Percentiles rank a stretch among this genome's conserved stretches.
phyloP scores from a whole-genome alignment of 2,797 vertebrate species.

The Cyprinella venusta region DNA sequence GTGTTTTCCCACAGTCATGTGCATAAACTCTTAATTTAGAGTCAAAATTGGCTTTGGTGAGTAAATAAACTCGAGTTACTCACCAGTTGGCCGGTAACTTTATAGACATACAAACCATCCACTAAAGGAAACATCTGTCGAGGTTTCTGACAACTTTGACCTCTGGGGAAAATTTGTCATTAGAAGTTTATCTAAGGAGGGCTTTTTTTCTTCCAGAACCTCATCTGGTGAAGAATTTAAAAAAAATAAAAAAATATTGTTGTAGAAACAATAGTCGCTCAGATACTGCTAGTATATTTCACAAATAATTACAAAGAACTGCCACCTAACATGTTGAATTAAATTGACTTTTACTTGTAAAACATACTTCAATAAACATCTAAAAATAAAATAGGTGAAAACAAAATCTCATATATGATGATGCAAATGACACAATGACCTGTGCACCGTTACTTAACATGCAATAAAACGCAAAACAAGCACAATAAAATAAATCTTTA shows the following conservation, averaged over 20 bases:
- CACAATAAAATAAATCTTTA: background rate
- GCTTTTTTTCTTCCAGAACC: background rate
- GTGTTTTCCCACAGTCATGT: background rate
- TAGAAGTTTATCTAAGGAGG: background rate
- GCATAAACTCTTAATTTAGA: background rate
- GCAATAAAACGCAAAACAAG: background rate
- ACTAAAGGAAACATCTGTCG: slow-evolving; percentile 3
- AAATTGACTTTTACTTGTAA: background rate
- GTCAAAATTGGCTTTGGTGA: background rate
- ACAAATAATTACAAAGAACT: background rate
- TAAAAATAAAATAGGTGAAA: background rate
- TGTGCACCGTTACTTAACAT: background rate
- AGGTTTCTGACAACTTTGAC: background rate
- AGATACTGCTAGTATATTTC: background rate
- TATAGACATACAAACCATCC: background rate
- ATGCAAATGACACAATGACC: background rate
- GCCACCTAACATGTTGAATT: background rate
- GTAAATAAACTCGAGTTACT: background rate
- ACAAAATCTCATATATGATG: background rate
- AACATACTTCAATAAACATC: background rate
- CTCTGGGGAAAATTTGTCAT: background rate
- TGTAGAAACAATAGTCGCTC: background rate
- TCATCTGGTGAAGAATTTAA: background rate
- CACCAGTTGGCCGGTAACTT: background rate
- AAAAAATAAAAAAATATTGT: background rate